phyloP scores from a whole-genome alignment of 2,888 invertebrate species.

The Eristalis arbustorum region DNA sequence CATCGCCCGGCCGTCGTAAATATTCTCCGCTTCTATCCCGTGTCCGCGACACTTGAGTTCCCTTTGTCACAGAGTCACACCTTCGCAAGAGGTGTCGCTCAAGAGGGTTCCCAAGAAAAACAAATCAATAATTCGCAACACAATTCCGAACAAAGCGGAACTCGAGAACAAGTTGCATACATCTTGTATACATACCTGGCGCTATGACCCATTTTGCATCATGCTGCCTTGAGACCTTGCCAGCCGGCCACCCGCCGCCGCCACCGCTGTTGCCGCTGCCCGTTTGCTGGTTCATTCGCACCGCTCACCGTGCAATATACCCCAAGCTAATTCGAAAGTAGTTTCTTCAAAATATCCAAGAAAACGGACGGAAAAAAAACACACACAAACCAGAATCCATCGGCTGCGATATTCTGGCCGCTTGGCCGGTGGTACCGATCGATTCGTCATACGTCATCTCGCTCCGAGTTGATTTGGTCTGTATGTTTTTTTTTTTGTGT shows the following conservation, averaged over 20 bases:
- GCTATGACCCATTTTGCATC: conserved; percentile 69
- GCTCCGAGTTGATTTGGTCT: background rate
- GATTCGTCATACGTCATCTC: conserved; percentile 70
- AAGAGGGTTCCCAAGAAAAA: background rate
- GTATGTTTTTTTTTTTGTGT: background rate
- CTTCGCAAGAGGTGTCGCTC: background rate
- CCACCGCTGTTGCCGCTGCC: background rate
- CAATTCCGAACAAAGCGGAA: background rate
- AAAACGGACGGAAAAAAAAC: conserved; percentile 14
- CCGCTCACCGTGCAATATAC: conserved; percentile 40
- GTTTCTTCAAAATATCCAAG: conserved; percentile 46
- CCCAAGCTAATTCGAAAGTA: conserved; percentile 71
- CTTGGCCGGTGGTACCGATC: conserved; percentile 58
- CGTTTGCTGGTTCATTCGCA: background rate
- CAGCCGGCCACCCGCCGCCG: conserved; percentile 3
- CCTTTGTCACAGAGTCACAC: background rate
- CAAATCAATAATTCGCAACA: conserved; percentile 8
- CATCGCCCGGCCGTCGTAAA: background rate
- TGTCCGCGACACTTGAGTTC: background rate
- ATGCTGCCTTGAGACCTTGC: conserved; percentile 65
- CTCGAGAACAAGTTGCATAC: conserved; percentile 25
- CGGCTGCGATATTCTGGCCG: conserved; percentile 41
- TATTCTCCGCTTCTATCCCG: background rate
- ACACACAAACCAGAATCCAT: conserved; percentile 34
- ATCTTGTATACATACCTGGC: conserved; percentile 49